Base-by-base conservation (phyloP, 2,797 vertebrate genomes). In the Buphagus erythrorhynchus region DNA sequence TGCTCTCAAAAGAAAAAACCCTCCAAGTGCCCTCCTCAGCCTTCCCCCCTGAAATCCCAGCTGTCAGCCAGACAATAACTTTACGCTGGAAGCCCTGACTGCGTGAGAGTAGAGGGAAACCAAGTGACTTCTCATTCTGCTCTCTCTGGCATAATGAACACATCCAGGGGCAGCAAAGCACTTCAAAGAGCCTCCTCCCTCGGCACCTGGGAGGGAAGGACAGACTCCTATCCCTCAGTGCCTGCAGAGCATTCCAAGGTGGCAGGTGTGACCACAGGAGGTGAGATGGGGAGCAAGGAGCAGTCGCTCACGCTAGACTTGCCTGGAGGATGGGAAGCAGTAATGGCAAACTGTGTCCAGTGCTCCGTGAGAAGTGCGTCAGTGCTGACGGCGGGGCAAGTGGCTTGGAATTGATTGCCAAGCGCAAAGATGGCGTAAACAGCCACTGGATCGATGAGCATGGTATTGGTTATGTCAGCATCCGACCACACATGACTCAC, bases 241-340 rank as follows among this genome's bases (percentile, higher is more conserved):
- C 54, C 46, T 0, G 0, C 35, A 65, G 33, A 78, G 42, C 58
- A 81, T 9, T 11, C 35, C 1, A 3, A 2, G 0, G 22, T 16
- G 55, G 54, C 51, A 65, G 38, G 28, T 43, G 65, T 1, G 26
- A 49, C 26, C 0, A 0, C 59, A 19, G 48, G 52, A 63, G 42
- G 48, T 1, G 17, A 69, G 74, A 5, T 0, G 0, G 24, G 35
- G 43, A 78, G 35, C 73, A 73, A 86, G 62, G 66, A 69, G 86
- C 78, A 57, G 58, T n/a, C 73, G 19, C 4, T 66, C 29, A 28
- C 0, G 2, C 40, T 4, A 20, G 58, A 31, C 13, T 62, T 0
- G 3, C 69, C 69, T 31, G 1, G 3, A 84, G 73, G 43, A 72
- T 2, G 29, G 65, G 62, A 26, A 91, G 52, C 67, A 65, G 4